Conservation (phyloP, 2,888 invertebrate species). For the Aproaerema taeniolella region DNA sequence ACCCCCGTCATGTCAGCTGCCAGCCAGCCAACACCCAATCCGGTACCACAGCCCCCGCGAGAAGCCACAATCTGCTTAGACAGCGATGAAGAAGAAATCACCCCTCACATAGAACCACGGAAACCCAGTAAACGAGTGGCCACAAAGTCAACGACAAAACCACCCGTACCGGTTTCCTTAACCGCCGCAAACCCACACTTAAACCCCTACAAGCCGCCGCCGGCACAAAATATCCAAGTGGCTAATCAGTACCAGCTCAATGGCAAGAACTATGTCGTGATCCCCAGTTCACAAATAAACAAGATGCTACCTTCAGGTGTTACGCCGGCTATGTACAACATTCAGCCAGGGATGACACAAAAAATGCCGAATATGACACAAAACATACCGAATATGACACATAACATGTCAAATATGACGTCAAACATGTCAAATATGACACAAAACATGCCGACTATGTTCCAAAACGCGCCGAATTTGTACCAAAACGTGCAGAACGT, state of each 20-base stretch:
- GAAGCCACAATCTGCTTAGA: slow-evolving; percentile 46
- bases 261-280: slow-evolving; percentile 4
- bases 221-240: too few relatives aligned
- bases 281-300: neutral
- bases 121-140: slow-evolving; percentile 2
- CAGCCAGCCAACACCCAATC: neutral
- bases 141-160: slow-evolving; percentile 4
- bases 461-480: too few relatives aligned
- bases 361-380: too few relatives aligned
- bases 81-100: slow-evolving; percentile 54
- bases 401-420: too few relatives aligned
- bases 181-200: slow-evolving; percentile 8
- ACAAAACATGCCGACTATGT: too few relatives aligned
- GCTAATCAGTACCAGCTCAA: neutral
- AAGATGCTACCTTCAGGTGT: too few relatives aligned
- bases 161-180: neutral
- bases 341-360: too few relatives aligned
- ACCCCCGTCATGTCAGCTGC: neutral
- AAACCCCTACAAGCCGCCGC: too few relatives aligned
- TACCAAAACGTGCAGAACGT: too few relatives aligned
- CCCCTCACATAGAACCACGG: neutral
- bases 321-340: too few relatives aligned
- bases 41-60: neutral
- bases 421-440: too few relatives aligned
- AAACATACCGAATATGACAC: too few relatives aligned